Evolutionary conservation across 2,797 vertebrate species (phyloP), one percentile per base, ranked within the genome.

Genomic region (Sebastes baramenuke): DNA sequence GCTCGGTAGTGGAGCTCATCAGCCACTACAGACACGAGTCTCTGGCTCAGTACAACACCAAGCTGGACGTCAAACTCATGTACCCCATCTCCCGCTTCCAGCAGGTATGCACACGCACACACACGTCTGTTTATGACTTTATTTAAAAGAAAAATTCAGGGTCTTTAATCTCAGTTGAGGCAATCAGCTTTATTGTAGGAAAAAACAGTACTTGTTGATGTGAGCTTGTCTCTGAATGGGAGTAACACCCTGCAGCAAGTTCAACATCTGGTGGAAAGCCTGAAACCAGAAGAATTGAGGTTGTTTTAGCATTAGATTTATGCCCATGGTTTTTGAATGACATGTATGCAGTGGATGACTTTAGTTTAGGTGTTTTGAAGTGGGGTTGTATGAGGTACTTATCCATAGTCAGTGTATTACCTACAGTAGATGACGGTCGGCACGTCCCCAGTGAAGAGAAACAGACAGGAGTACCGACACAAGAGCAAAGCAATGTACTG

Each of bases 21-120:
- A 96, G 95, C 92, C 97, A 99, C 93, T 98, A 99, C 94, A 95
- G 97, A 73, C 97, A 98, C 27, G 97, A 98, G 91, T 98, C 97
- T 75, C 96, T 99, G 79, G 97, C 97, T 83, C 97, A 98, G 93
- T 99, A 99, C 93, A 99, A 99, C 94, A 96, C 97, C 2, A 98
- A 98, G 89, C 97, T 99, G 76, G 97, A 99, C 32, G 97, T 99
- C 78, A 98, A 97, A 85, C 94, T 99, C 90, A 96, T 97, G 95
- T 98, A 97, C 81, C 98, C 98, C 38, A 95, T 99, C 80, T 99
- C 98, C 55, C 96, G 97, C 77, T 93, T 93, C 90, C 95, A 95
- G 93, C 95, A 96, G 95, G 95, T 96, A 62, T 1, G 67, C 34
- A 94, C 90, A 52, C 95, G 93, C 83, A 54, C 5, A 32, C 2